Evolutionary conservation across 2,888 invertebrate genomes (phyloP), one percentile per base, ranked within the genome.

Genomic region (Horisme vitalbata): DNA sequence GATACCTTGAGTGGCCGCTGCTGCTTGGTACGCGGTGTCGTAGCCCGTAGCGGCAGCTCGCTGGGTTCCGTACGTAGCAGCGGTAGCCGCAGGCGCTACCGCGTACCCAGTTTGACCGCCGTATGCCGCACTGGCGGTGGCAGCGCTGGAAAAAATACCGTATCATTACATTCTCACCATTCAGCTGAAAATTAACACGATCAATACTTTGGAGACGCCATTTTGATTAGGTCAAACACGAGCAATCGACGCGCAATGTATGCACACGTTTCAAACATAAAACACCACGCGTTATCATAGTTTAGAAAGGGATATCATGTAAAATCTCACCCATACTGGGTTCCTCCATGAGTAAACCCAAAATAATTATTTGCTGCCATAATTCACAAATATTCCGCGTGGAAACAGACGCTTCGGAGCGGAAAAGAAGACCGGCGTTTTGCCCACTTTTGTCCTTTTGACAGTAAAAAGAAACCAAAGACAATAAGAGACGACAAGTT

Each of bases 351-450:
- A 75, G 96, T 95, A 93, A 97, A 97, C 80, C 96, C 96, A 88
- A 96, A 96, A 92, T 97, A 97, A 93, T 97, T 97, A 92, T 97
- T 97, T 88, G 96, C 94, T 89, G 95, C 95, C 95, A 95, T 94
- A 81, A 83, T 89, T 84, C 75, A 88, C 83, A 72, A 79, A 80
- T 81, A 80, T 77, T 84, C 79, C 79, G 75, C 79, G 71, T 72
- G 70, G 77, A 83, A 83, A 83, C 74, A 79, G 79, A 79, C 80
- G 83, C 84, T 77, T 82, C 79, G 70, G 61, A 73, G 68, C 78
- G 79, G 78, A 85, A 87, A 28, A 39, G 34, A 31, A 48, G 13
- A 31, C 36, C 18, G 84, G 73, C 79, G 79, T 82, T 79, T 79
- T 70, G 61, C 21, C 24, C 37, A 30, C 33, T 45, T 31, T 26